Base-by-base conservation (phyloP, 1,140 invertebrate genomes). In the Patella vulgata region DNA sequence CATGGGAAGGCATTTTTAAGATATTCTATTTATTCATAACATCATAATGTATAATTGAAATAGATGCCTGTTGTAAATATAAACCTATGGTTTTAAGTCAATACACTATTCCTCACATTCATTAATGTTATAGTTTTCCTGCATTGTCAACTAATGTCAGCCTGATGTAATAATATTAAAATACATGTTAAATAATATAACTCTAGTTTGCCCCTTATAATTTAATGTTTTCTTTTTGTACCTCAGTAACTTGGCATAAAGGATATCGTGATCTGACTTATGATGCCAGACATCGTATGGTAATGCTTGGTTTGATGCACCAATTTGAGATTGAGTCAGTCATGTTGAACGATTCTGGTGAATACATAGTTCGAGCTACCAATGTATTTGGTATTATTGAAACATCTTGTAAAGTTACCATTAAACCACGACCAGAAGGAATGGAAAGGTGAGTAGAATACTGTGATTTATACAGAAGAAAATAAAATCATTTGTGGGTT, bases 231-330 rank as follows among this genome's bases (percentile, higher is more conserved):
- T n/a, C n/a, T n/a, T n/a, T n/a, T n/a, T n/a, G n/a, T 67, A 48
- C 58, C 68, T 19, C 66, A 85, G 85, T 85, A 43, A 88, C 88
- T 63, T 98, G 96, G 96, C 84, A 94, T 72, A 97, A 97, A 85
- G 95, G 97, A 84, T 92, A 92, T 66, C 93, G 95, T 80, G 89
- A 92, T 44, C 88, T 96, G 57, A 90, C 91, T 71, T 92, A 93
- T 73, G 89, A 88, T 46, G 91, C 89, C 51, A 85, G 89, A 42
- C 89, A 91, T 81, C 93, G 93, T 80, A 94, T 95, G 81, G 92
- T 89, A 27, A 90, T 91, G 81, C 91, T 93, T 75, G 90, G 90
- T 63, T 73, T 66, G 70, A 89, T 89, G 55, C 90, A 95, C 68
- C 88, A 91, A 74, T 80, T 89, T 52, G 88, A 88, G 66, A 91